A percentile compares a stretch with the other conserved stretches of the same genome.
Evolutionary conservation across 2,113 vertebrate genomes (phyloP).

Genomic region (Eleginops maclovinus): DNA sequence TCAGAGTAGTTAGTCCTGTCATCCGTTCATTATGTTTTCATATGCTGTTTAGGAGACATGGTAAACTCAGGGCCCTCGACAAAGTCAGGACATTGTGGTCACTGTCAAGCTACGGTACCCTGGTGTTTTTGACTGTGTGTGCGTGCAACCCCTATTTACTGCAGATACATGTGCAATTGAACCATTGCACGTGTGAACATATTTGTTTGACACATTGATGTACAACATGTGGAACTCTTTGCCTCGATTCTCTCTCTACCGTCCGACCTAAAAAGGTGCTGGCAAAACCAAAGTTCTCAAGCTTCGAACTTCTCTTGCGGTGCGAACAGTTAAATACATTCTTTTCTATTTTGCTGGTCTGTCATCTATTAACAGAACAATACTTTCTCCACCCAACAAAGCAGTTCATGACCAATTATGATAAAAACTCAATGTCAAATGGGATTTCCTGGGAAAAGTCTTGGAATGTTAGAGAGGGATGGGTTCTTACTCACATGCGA

Average conservation of each 20-base stretch:
- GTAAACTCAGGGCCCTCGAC: slow-evolving; percentile 58
- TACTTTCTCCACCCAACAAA: slow-evolving; percentile 24
- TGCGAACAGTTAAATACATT: neutral
- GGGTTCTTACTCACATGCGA: slow-evolving; percentile 3
- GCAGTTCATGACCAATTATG: slow-evolving; percentile 29
- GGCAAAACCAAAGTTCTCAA: slow-evolving; percentile 22
- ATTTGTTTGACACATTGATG: slow-evolving; percentile 50
- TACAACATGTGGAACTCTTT: slow-evolving; percentile 41
- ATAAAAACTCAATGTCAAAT: slow-evolving; percentile 22
- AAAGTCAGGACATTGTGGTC: slow-evolving; percentile 67
- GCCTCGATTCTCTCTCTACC: neutral
- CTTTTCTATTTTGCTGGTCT: slow-evolving; percentile 13
- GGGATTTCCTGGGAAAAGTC: neutral
- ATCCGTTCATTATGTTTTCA: slow-evolving; percentile 82
- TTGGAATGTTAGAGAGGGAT: slow-evolving; percentile 19
- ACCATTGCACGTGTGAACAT: slow-evolving; percentile 22
- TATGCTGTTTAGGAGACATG: slow-evolving; percentile 74
- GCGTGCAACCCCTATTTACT: slow-evolving; percentile 25
- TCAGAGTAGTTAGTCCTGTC: slow-evolving; percentile 79
- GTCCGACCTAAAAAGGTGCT: slow-evolving; percentile 31
- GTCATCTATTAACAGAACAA: slow-evolving; percentile 46
- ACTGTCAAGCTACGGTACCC: slow-evolving; percentile 18
- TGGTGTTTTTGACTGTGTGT: slow-evolving; percentile 33
- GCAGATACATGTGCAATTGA: slow-evolving; percentile 23
- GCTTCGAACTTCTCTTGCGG: neutral